Conservation (phyloP, 2,113 vertebrate species). For the Melanerpes formicivorus region DNA sequence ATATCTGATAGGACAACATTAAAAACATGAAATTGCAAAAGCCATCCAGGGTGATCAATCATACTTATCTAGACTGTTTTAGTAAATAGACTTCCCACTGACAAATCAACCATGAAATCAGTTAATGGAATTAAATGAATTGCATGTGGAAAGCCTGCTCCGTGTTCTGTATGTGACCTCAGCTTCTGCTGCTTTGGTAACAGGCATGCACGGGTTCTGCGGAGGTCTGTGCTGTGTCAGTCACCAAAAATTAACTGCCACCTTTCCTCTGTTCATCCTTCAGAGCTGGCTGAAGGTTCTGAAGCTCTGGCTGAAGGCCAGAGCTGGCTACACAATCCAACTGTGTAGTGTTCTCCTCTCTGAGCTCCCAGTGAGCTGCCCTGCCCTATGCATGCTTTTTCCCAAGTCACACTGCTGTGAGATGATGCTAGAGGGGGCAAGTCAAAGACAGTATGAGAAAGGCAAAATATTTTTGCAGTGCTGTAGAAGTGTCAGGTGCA, state of each 20-base stretch:
- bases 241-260: background rate
- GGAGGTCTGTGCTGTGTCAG: background rate
- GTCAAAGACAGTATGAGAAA: background rate
- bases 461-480: background rate
- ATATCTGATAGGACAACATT: background rate
- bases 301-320: no score
- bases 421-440: background rate
- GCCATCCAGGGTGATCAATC: background rate
- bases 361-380: background rate
- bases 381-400: background rate
- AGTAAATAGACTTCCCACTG: background rate
- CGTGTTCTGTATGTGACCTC: background rate
- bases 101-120: background rate
- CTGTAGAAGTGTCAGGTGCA: background rate
- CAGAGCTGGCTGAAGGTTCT: background rate
- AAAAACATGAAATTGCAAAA: background rate
- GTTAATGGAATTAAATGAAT: conserved; percentile 8
- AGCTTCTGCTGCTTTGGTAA: background rate
- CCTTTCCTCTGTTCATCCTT: background rate
- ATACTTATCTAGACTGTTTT: background rate
- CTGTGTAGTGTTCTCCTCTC: background rate
- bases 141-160: background rate
- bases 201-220: background rate
- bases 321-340: background rate
- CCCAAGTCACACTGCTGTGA: background rate